Percentiles rank a stretch among this genome's conserved stretches.
phyloP scores from a whole-genome alignment of 1,140 invertebrate species.

The Anastrepha obliqua region DNA sequence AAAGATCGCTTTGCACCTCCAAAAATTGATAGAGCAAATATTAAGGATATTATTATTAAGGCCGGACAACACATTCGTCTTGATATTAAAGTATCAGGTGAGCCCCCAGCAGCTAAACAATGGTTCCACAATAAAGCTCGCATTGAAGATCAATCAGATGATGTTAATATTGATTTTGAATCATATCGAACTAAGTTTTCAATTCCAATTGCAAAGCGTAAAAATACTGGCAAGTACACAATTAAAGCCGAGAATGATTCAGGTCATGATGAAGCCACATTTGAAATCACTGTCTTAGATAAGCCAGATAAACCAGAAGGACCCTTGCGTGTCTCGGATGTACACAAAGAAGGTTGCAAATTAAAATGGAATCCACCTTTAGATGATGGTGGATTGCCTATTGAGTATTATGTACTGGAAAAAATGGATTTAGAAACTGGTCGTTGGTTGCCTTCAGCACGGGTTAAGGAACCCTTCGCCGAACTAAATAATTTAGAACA shows the following conservation, averaged over 20 bases:
- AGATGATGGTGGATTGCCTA: slow-evolving; percentile 92
- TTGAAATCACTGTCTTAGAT: slow-evolving; percentile 90
- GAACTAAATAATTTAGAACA: slow-evolving; percentile 90
- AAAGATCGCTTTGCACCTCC: slow-evolving; percentile 92
- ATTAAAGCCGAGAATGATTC: slow-evolving; percentile 94
- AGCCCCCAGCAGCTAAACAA: slow-evolving; percentile 89
- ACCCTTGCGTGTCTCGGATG: slow-evolving; percentile 89
- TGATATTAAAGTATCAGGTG: slow-evolving; percentile 92
- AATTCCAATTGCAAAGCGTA: slow-evolving; percentile 83
- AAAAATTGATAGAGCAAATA: slow-evolving; percentile 91
- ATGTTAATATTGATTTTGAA: slow-evolving; percentile 87
- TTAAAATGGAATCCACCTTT: slow-evolving; percentile 95
- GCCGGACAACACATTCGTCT: slow-evolving; percentile 89
- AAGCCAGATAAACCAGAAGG: slow-evolving; percentile 93
- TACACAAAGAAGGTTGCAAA: slow-evolving; percentile 94
- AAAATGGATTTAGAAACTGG: slow-evolving; percentile 91
- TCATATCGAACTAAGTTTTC: slow-evolving; percentile 90
- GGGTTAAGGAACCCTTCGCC: slow-evolving; percentile 87
- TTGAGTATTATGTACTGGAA: slow-evolving; percentile 94
- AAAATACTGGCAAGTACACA: slow-evolving; percentile 89
- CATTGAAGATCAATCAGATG: slow-evolving; percentile 78
- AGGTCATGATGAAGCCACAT: slow-evolving; percentile 92
- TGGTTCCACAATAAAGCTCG: slow-evolving; percentile 91
- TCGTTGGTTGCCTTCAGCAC: slow-evolving; percentile 88
- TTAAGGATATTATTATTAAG: slow-evolving; percentile 90